These are phyloP conservation scores for Metridium senile DNA, from an alignment of 92 coral and sea anemone genomes.

Conservation along the genomic window DNA sequence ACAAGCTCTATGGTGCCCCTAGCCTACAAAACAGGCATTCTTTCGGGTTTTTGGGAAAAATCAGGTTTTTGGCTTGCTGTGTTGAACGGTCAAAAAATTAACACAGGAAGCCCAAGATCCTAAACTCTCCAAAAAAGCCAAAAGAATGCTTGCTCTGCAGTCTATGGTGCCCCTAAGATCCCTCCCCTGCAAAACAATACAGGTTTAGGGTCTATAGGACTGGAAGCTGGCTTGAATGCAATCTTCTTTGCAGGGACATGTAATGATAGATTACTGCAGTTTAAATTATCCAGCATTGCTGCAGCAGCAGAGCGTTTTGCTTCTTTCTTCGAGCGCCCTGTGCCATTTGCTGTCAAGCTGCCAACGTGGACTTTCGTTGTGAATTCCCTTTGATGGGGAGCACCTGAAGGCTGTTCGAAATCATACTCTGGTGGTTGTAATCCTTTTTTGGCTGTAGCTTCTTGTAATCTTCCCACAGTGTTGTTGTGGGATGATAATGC, in stretches of 20 bases:
- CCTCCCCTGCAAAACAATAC: slow-evolving; percentile 41
- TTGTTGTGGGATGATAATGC: slow-evolving; percentile 65
- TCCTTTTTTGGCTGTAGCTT: slow-evolving; percentile 68
- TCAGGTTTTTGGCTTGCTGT: too few relatives aligned
- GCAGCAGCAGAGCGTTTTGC: slow-evolving; percentile 78
- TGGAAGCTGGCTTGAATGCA: slow-evolving; percentile 69
- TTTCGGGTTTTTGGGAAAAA: too few relatives aligned
- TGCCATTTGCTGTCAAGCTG: slow-evolving; percentile 52
- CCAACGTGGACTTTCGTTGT: slow-evolving; percentile 72
- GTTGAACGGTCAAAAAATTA: too few relatives aligned
- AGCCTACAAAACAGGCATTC: too few relatives aligned
- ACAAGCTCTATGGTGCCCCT: too few relatives aligned
- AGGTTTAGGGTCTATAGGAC: slow-evolving; percentile 38
- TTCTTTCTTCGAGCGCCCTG: slow-evolving; percentile 71
- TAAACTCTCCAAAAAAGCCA: too few relatives aligned
- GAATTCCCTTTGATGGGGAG: slow-evolving; percentile 73
- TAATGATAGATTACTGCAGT: slow-evolving; percentile 56
- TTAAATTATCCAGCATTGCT: slow-evolving; percentile 72
- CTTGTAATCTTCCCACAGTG: slow-evolving; percentile 83
- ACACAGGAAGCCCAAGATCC: background rate
- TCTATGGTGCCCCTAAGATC: background rate
- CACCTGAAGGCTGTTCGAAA: slow-evolving; percentile 45
- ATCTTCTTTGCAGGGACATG: slow-evolving; percentile 79
- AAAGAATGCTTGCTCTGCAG: too few relatives aligned
- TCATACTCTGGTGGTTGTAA: slow-evolving; percentile 80